Percentiles rank a stretch among this genome's conserved stretches.
These are phyloP conservation scores for Sturnus vulgaris DNA, from an alignment of 2,113 vertebrate genomes.

Conservation along the genomic window DNA sequence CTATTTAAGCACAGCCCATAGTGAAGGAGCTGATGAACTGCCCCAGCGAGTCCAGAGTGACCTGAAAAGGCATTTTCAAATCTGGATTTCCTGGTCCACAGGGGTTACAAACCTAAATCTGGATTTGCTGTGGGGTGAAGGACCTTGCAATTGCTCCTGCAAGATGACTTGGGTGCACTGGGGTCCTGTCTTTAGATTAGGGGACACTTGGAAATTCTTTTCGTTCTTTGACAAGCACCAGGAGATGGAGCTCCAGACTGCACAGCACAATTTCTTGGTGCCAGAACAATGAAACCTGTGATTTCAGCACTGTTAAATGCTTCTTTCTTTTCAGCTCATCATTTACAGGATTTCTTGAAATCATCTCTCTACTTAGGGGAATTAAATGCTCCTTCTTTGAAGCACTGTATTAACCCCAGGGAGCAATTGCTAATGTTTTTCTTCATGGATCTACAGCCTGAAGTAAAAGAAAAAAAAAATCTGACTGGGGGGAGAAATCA, in stretches of 20 bases:
- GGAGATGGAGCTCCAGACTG: slow-evolving; percentile 56
- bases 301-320: not conserved
- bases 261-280: not conserved
- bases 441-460: not conserved
- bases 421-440: slow-evolving; percentile 15
- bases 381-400: not conserved
- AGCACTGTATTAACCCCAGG: not conserved
- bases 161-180: not conserved
- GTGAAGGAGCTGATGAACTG: not conserved
- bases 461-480: not conserved
- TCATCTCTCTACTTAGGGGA: not conserved
- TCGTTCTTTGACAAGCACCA: not conserved
- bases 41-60: not conserved
- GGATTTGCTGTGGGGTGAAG: rapidly evolving
- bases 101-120: not conserved
- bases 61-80: not conserved
- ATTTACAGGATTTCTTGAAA: slow-evolving; percentile 23
- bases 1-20: rapidly evolving
- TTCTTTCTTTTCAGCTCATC: slow-evolving; percentile 23
- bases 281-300: not conserved
- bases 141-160: not conserved
- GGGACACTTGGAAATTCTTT: not conserved
- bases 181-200: not conserved
- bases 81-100: not conserved
- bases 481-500: not conserved